phyloP scores from a whole-genome alignment of 1,140 invertebrate species.

The Temnothorax longispinosus region DNA sequence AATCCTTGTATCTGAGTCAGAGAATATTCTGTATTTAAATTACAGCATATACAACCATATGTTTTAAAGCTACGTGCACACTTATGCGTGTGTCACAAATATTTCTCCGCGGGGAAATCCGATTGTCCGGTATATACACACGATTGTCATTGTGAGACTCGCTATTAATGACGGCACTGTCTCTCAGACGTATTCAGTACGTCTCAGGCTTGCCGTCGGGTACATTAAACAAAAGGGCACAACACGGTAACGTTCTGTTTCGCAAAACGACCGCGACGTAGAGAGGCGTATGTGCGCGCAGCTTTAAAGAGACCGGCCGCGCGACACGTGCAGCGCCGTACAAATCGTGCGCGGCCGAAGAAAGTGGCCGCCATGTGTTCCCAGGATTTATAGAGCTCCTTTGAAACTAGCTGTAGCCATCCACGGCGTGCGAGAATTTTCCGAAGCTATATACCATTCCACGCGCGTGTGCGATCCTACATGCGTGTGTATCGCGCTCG shows the following conservation, averaged over 20 bases:
- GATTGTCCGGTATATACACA: background rate
- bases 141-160: background rate
- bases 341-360: conserved; percentile 16
- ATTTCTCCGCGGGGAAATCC: background rate
- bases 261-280: background rate
- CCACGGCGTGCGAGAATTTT: conserved; percentile 18
- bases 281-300: background rate
- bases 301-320: background rate
- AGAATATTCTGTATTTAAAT: background rate
- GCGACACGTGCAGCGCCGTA: conserved; percentile 26
- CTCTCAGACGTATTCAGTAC: background rate
- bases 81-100: background rate
- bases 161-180: background rate
- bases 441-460: conserved; percentile 40
- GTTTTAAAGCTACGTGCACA: conserved; percentile 11
- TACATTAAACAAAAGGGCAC: background rate
- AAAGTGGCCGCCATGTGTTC: conserved; percentile 53
- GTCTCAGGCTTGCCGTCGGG: background rate
- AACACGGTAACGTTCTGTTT: background rate
- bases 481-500: background rate
- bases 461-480: background rate
- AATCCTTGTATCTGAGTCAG: background rate
- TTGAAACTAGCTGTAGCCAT: conserved; percentile 54
- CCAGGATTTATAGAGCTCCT: conserved; percentile 47
- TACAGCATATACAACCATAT: background rate